Evolutionary conservation across 2,113 vertebrate species (phyloP).

Genomic region (Bubalus kerabau): DNA sequence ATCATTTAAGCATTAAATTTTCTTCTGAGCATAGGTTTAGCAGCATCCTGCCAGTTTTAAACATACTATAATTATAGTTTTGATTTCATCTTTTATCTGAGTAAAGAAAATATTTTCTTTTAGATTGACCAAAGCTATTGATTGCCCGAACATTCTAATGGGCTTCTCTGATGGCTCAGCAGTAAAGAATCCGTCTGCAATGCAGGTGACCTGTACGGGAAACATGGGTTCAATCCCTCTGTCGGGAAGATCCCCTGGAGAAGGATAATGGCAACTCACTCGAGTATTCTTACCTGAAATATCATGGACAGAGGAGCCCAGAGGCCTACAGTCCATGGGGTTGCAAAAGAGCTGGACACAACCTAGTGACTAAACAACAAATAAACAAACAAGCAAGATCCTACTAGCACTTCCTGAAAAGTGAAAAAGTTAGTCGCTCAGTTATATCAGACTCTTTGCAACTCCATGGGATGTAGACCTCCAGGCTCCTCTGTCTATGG

Average conservation of each 20-base stretch:
- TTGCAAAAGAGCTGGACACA: not conserved
- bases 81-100: not conserved
- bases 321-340: not conserved
- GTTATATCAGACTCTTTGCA: not conserved
- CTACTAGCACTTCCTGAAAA: not conserved
- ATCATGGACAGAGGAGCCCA: not conserved
- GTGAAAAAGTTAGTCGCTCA: not conserved
- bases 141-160: too few relatives aligned
- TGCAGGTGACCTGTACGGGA: not conserved
- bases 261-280: not conserved
- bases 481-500: not conserved
- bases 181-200: not conserved
- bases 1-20: constrained; percentile 31
- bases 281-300: not conserved
- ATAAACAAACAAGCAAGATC: not conserved
- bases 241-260: not conserved
- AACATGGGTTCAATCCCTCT: not conserved
- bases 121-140: not conserved
- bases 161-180: not conserved
- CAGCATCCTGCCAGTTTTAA: not conserved
- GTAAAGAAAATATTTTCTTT: not conserved
- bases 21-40: not conserved
- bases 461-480: not conserved
- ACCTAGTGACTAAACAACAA: not conserved
- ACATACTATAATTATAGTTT: not conserved